A percentile compares a stretch with the other conserved stretches of the same genome.
Conservation (phyloP, 2,888 invertebrate species). For the Plebejus melissa region DNA sequence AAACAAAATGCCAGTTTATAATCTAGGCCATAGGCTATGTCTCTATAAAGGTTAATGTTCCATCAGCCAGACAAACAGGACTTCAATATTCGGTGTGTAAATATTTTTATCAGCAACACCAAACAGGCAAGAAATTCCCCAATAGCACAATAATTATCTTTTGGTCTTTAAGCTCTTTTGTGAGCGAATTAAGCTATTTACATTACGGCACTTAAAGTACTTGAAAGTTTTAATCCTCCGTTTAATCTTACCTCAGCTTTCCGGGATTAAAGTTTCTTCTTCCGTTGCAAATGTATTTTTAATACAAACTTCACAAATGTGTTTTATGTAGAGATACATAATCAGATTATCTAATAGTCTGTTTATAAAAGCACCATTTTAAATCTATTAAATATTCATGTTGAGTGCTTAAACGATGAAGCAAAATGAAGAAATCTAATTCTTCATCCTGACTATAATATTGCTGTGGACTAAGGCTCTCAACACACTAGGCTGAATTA, state of each 20-base stretch:
- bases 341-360: not conserved
- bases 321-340: not conserved
- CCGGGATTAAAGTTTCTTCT: not conserved
- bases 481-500: not conserved
- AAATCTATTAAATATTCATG: not conserved
- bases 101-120: too few species aligned
- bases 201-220: not conserved
- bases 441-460: too few species aligned
- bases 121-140: not conserved
- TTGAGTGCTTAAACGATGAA: not conserved
- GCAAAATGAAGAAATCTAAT: not conserved
- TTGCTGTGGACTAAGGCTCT: not conserved
- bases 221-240: conserved; percentile 8
- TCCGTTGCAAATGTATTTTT: not conserved
- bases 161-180: not conserved
- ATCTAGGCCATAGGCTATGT: too few species aligned
- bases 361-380: not conserved
- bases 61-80: too few species aligned
- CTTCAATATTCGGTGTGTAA: too few species aligned
- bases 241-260: not conserved
- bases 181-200: not conserved
- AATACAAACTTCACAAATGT: conserved; percentile 1
- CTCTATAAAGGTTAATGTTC: too few species aligned
- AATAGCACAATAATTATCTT: not conserved
- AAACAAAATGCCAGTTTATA: too few species aligned